phyloP scores from a whole-genome alignment of 2,888 invertebrate species.

The Tetranychus truncatus region DNA sequence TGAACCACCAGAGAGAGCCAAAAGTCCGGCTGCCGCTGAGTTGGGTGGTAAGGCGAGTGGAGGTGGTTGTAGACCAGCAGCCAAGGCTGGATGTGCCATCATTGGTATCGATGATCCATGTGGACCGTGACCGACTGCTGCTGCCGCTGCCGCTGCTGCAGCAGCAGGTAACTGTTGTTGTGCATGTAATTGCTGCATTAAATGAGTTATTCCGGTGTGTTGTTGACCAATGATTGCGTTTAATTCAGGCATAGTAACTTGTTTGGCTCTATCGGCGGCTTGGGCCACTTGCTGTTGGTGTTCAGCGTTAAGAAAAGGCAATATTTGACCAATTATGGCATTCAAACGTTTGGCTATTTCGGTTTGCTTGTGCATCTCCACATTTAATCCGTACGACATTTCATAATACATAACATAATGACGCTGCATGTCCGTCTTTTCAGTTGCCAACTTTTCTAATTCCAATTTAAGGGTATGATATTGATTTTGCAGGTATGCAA shows the following conservation, averaged over 20 bases:
- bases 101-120: slow-evolving; percentile 1
- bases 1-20: slow-evolving; percentile 15
- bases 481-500: slow-evolving; percentile 81
- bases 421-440: slow-evolving; percentile 96
- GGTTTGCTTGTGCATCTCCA: slow-evolving; percentile 85
- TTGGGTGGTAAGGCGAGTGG: slow-evolving; percentile 8
- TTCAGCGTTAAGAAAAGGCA: slow-evolving; percentile 31
- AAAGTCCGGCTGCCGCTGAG: slow-evolving; percentile 13
- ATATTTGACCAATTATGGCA: slow-evolving; percentile 73
- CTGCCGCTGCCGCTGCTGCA: slow-evolving; percentile 43
- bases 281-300: slow-evolving; percentile 91
- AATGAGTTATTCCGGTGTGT: slow-evolving; percentile 74
- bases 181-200: slow-evolving; percentile 40
- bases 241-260: slow-evolving; percentile 90
- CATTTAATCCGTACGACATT: slow-evolving; percentile 85
- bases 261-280: slow-evolving; percentile 90
- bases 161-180: slow-evolving; percentile 69
- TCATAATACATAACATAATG: slow-evolving; percentile 98
- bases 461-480: slow-evolving; percentile 74
- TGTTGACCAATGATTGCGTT: slow-evolving; percentile 87
- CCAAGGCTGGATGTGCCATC: slow-evolving; percentile 14
- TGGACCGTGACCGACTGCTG: neutral
- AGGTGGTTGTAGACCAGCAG: slow-evolving; percentile 14
- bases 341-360: slow-evolving; percentile 94
- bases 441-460: slow-evolving; percentile 88